phyloP scores from a whole-genome alignment of 2,888 invertebrate genomes.

The Cephus pulcher region DNA sequence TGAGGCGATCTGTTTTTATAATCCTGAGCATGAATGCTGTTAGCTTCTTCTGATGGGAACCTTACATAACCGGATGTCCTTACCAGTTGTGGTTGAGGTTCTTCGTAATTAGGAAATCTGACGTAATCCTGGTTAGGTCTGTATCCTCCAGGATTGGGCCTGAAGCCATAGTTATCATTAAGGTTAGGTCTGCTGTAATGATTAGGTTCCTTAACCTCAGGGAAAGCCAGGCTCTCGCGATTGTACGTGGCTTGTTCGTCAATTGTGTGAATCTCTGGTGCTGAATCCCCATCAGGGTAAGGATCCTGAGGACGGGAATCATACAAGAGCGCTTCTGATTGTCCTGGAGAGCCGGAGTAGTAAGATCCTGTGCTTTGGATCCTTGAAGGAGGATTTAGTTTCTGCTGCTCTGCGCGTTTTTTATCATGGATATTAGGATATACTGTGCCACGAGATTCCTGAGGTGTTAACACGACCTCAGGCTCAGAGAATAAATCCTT shows the following conservation, averaged over 20 bases:
- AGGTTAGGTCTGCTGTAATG: not conserved
- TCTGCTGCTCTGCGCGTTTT: slow-evolving; percentile 16
- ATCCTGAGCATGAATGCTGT: slow-evolving; percentile 53
- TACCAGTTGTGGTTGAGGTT: slow-evolving; percentile 9
- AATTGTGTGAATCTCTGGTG: slow-evolving; percentile 27
- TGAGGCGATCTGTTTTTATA: slow-evolving; percentile 49
- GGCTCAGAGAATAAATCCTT: slow-evolving; percentile 31
- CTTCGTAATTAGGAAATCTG: slow-evolving; percentile 41
- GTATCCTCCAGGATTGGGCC: slow-evolving; percentile 6
- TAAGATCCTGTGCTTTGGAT: not conserved
- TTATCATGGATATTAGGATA: slow-evolving; percentile 12
- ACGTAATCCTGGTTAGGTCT: slow-evolving; percentile 32
- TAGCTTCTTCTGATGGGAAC: slow-evolving; percentile 55
- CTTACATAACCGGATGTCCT: slow-evolving; percentile 38
- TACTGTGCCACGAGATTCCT: slow-evolving; percentile 15
- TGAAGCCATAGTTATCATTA: not conserved
- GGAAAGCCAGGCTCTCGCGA: not conserved
- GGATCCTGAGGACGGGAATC: slow-evolving; percentile 12
- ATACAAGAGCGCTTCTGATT: slow-evolving; percentile 14
- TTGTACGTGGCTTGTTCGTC: slow-evolving; percentile 17
- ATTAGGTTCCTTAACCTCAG: not conserved
- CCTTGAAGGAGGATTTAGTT: not conserved
- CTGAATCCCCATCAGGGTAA: slow-evolving; percentile 1
- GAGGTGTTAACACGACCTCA: slow-evolving; percentile 34
- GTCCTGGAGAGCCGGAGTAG: not conserved